Conservation (phyloP, 37 sponge, comb jelly and placozoan species). For the Halisarca cf. caerulea region DNA sequence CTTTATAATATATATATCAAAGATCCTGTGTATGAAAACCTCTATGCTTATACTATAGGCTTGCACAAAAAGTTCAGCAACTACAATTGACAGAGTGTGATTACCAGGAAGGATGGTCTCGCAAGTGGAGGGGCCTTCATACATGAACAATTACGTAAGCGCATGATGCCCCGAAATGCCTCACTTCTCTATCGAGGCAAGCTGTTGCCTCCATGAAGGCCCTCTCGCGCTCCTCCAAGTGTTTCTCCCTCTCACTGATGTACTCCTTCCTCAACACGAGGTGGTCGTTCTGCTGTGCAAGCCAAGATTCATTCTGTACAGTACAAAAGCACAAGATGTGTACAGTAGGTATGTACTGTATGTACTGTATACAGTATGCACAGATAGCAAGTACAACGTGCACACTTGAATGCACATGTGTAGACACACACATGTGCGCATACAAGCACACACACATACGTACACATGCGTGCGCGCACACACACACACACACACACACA, state of each 20-base stretch:
- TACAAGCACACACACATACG: not conserved
- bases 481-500: not conserved
- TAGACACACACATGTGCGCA: not conserved
- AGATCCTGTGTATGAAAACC: too few relatives aligned
- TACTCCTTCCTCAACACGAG: not conserved
- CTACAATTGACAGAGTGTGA: too few relatives aligned
- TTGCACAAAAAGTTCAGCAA: too few relatives aligned
- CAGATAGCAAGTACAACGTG: not conserved
- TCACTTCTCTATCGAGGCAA: constrained; percentile 13
- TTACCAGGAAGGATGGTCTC: too few relatives aligned
- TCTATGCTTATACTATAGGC: too few relatives aligned
- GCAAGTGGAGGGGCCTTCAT: too few relatives aligned
- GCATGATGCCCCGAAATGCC: not conserved
- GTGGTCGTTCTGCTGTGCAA: not conserved
- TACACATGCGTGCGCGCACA: not conserved
- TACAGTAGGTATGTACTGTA: too few relatives aligned
- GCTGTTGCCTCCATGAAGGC: not conserved
- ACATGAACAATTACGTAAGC: not conserved
- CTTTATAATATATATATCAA: too few relatives aligned
- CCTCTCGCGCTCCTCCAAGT: constrained; percentile 7
- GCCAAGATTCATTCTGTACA: not conserved
- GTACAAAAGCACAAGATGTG: not conserved
- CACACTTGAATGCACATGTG: not conserved
- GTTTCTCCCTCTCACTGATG: not conserved
- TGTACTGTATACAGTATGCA: not conserved